Conservation (phyloP, 2,797 vertebrate species). For the Labroides dimidiatus region DNA sequence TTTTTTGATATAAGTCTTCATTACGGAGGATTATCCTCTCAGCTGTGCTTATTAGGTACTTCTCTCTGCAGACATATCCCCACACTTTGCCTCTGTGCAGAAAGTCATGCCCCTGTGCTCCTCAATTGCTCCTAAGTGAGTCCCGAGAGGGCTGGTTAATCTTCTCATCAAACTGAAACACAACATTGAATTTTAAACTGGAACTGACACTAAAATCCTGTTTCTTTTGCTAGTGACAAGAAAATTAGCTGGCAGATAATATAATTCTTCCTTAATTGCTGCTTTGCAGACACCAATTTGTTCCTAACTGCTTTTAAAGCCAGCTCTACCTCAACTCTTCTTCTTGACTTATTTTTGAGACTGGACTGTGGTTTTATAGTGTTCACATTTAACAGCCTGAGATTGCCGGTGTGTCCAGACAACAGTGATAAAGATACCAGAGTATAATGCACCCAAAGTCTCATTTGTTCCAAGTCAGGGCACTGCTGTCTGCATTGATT, state of each 20-base stretch:
- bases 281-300: conserved; percentile 25
- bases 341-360: conserved; percentile 5
- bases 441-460: conserved; percentile 28
- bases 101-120: conserved; percentile 5
- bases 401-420: background rate
- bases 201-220: background rate
- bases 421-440: conserved; percentile 14
- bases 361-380: background rate
- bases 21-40: no score
- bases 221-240: conserved; percentile 18
- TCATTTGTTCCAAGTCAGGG: conserved; percentile 36
- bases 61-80: background rate
- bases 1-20: background rate
- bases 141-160: background rate
- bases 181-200: conserved; percentile 16
- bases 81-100: background rate
- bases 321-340: conserved; percentile 19
- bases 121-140: background rate
- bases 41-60: background rate
- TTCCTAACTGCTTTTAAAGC: conserved; percentile 18
- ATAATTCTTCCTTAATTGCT: background rate
- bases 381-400: background rate
- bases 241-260: background rate
- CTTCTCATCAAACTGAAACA: conserved; percentile 19
- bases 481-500: conserved; percentile 47